Evolutionary conservation across 2,113 vertebrate genomes (phyloP).

Genomic region (Corythaeola cristata): DNA sequence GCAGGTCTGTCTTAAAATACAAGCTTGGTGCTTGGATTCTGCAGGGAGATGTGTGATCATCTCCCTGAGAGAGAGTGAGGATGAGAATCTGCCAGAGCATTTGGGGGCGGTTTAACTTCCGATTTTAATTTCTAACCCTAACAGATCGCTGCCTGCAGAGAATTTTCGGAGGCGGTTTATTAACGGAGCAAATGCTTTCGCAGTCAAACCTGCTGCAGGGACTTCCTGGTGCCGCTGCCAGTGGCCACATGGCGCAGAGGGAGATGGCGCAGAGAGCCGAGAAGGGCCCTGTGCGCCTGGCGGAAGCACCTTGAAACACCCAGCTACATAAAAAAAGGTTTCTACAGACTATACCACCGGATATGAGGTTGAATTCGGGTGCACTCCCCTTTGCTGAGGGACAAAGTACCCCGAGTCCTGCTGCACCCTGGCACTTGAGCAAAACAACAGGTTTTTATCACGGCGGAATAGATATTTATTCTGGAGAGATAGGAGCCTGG

Average conservation of each 20-base stretch:
- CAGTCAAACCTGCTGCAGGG: neutral
- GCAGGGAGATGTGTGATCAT: neutral
- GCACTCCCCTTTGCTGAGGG: neutral
- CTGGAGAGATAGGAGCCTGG: neutral
- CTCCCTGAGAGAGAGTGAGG: neutral
- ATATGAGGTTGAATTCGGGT: neutral
- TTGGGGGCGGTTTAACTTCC: neutral
- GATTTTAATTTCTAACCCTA: constrained; percentile 19
- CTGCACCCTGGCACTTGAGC: neutral
- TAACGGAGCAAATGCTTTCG: neutral
- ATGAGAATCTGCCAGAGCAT: neutral
- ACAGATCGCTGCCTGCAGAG: neutral
- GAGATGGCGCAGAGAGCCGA: neutral
- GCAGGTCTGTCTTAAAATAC: neutral
- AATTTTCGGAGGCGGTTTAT: neutral
- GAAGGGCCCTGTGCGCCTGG: neutral
- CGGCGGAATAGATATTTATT: accelerated
- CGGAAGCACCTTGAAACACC: neutral
- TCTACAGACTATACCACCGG: accelerated
- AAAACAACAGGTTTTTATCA: neutral
- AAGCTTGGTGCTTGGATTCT: neutral
- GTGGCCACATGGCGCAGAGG: accelerated
- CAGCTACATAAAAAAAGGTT: neutral
- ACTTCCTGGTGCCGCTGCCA: neutral
- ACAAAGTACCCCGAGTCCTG: neutral